Evolutionary conservation across 2,888 invertebrate genomes (phyloP).

Genomic region (Spicauda simplicius): DNA sequence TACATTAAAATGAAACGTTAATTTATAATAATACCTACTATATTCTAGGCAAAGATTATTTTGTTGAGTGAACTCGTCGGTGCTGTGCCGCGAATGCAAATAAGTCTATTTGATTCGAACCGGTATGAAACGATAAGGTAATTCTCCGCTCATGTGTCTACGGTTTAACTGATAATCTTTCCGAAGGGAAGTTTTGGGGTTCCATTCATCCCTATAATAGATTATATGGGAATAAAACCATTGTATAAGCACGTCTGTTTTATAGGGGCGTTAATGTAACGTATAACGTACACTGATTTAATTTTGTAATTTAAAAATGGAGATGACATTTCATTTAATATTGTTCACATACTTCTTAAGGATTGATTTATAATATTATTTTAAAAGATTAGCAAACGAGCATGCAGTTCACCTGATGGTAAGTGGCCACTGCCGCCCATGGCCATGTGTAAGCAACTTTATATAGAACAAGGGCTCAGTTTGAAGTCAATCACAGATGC

Average conservation of each 20-base stretch:
- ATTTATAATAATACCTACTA: background rate
- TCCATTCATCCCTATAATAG: slow-evolving; percentile 2
- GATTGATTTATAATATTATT: no score
- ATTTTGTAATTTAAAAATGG: background rate
- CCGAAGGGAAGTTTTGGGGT: slow-evolving; percentile 34
- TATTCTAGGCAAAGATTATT: slow-evolving; percentile 20
- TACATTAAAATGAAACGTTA: background rate
- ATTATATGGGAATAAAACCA: slow-evolving; percentile 9
- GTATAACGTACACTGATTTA: background rate
- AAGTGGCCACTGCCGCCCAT: no score
- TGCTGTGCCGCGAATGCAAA: slow-evolving; percentile 60
- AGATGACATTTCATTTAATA: no score
- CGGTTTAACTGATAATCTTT: slow-evolving; percentile 44
- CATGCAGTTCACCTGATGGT: no score
- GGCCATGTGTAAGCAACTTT: no score
- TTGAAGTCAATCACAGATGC: no score
- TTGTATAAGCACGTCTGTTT: background rate
- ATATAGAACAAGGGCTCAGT: no score
- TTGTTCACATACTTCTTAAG: no score
- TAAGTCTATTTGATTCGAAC: slow-evolving; percentile 56
- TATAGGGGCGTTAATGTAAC: slow-evolving; percentile 1
- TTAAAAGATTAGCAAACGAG: no score
- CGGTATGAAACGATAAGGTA: slow-evolving; percentile 53
- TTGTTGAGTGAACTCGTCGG: slow-evolving; percentile 46
- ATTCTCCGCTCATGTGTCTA: slow-evolving; percentile 11